These are phyloP conservation scores for Eutolmus rufibarbis DNA, from an alignment of 2,888 invertebrate genomes.

Conservation along the genomic window DNA sequence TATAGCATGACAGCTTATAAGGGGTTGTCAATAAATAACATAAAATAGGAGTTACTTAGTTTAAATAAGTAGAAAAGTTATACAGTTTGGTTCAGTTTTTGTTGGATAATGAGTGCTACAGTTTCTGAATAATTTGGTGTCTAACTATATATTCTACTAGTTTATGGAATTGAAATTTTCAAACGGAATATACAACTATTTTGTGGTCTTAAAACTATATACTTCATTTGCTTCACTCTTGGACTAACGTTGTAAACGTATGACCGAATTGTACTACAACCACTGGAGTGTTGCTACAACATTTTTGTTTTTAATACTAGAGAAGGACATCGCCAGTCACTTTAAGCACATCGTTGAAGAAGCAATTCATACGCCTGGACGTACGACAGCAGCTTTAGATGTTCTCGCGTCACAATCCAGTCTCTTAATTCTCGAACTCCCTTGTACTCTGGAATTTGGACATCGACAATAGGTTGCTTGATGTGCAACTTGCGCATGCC, in stretches of 20 bases:
- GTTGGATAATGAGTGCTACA: slow-evolving; percentile 20
- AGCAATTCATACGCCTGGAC: slow-evolving; percentile 40
- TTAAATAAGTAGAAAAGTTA: slow-evolving; percentile 32
- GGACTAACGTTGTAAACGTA: background rate
- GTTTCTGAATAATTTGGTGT: slow-evolving; percentile 8
- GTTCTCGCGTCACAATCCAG: slow-evolving; percentile 45
- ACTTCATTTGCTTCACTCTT: background rate
- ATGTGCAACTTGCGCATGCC: slow-evolving; percentile 34
- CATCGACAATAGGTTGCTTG: background rate
- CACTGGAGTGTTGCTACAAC: slow-evolving; percentile 1
- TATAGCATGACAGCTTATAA: background rate
- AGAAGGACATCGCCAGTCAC: background rate
- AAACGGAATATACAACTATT: slow-evolving; percentile 8
- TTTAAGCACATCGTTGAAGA: slow-evolving; percentile 31
- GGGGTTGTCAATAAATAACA: slow-evolving; percentile 18
- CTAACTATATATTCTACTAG: background rate
- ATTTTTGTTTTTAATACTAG: background rate
- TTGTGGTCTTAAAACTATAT: slow-evolving; percentile 9
- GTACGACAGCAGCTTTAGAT: slow-evolving; percentile 44
- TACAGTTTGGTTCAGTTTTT: slow-evolving; percentile 11
- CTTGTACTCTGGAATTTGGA: background rate
- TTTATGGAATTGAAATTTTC: background rate
- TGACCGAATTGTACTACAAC: slow-evolving; percentile 6
- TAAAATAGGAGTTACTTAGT: background rate
- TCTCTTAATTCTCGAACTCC: slow-evolving; percentile 40